These are phyloP conservation scores for Hirudo medicinalis DNA, from an alignment of 1,140 invertebrate species.

Conservation along the genomic window DNA sequence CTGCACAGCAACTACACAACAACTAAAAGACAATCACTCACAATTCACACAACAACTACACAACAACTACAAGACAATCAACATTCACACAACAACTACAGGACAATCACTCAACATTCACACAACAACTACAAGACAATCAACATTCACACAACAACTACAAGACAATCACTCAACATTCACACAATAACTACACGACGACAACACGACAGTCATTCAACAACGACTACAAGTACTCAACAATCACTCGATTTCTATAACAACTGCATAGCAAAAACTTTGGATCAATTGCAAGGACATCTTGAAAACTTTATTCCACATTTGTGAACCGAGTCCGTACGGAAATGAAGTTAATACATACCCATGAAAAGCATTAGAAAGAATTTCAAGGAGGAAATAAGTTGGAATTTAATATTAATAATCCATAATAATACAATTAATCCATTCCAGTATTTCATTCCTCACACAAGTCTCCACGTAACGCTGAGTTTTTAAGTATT, in stretches of 20 bases:
- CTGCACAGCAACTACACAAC: slow-evolving; percentile 1
- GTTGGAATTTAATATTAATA: no score
- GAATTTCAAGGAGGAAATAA: no score
- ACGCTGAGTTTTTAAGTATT: no score
- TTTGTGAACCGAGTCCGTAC: no score
- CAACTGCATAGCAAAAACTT: background rate
- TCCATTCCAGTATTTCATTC: no score
- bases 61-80: slow-evolving; percentile 14
- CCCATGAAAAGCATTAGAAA: no score
- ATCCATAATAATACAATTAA: no score
- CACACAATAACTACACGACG: background rate
- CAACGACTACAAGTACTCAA: background rate
- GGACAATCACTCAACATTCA: background rate
- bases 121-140: background rate
- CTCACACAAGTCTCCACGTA: no score
- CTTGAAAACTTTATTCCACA: no score
- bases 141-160: background rate
- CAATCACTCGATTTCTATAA: background rate
- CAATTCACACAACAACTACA: slow-evolving; percentile 9
- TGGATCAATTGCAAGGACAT: background rate
- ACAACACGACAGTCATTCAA: slow-evolving; percentile 9
- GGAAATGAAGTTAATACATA: no score
- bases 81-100: slow-evolving; percentile 10
- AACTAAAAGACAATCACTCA: background rate
- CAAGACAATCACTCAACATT: background rate